phyloP scores from a whole-genome alignment of 2,113 vertebrate species.

The Tinamus guttatus region DNA sequence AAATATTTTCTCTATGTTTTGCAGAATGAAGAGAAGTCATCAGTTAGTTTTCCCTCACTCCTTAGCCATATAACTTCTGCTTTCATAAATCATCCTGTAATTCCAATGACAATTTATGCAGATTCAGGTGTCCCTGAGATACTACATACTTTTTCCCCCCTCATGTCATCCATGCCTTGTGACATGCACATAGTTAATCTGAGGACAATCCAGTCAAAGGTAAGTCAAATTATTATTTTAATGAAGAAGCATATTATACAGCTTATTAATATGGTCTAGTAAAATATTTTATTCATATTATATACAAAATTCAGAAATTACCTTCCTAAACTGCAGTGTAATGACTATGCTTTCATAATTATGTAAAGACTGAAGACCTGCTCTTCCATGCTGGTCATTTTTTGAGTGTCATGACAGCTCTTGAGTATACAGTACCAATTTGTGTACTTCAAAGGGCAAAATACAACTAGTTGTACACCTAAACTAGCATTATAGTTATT shows the following conservation, averaged over 20 bases:
- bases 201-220: conserved; percentile 88
- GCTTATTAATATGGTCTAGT: not conserved
- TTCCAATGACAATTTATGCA: conserved; percentile 79
- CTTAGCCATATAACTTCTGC: conserved; percentile 85
- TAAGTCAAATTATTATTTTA: conserved; percentile 46
- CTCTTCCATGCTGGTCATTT: not conserved
- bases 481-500: not conserved
- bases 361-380: not conserved
- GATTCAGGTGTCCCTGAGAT: conserved; percentile 63
- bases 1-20: conserved; percentile 13
- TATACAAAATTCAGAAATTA: not conserved
- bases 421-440: not conserved
- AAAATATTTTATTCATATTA: not conserved
- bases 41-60: conserved; percentile 87
- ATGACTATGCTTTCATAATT: not conserved
- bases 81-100: conserved; percentile 86
- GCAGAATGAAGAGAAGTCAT: conserved; percentile 78
- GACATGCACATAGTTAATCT: conserved; percentile 91
- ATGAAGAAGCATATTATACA: not conserved
- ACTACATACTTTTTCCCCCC: conserved; percentile 77
- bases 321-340: not conserved
- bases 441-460: not conserved
- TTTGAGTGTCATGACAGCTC: not conserved
- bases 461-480: not conserved
- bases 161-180: conserved; percentile 86